phyloP scores from a whole-genome alignment of 1,140 invertebrate genomes.

The Caenorhabditis latens region DNA sequence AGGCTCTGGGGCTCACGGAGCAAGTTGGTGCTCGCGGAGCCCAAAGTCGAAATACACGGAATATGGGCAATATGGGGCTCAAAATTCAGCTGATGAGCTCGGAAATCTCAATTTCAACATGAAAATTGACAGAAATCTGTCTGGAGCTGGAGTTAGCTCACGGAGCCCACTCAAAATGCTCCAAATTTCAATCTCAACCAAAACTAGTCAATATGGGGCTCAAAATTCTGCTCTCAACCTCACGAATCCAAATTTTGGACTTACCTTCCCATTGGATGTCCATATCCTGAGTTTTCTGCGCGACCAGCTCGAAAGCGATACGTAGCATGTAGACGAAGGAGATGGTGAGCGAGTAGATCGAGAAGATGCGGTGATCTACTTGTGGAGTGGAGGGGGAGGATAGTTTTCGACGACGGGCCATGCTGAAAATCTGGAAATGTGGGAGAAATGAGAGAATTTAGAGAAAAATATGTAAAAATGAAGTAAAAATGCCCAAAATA shows the following conservation, averaged over 20 bases:
- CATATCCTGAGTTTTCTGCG: not conserved
- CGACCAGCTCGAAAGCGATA: slow-evolving; percentile 35
- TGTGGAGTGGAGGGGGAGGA: not conserved
- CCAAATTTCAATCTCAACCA: no score
- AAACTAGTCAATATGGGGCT: not conserved
- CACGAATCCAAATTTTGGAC: not conserved
- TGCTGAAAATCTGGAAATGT: not conserved
- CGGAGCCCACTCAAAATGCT: no score
- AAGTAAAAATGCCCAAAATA: not conserved
- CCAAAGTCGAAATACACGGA: not conserved
- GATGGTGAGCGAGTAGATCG: slow-evolving; percentile 8
- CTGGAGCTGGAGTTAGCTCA: no score
- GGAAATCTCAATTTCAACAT: no score
- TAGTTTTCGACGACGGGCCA: slow-evolving; percentile 3
- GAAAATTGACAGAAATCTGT: no score
- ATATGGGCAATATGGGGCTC: no score
- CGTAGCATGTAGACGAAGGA: slow-evolving; percentile 45
- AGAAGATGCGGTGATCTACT: slow-evolving; percentile 27
- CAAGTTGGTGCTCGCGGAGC: not conserved
- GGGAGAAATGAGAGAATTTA: not conserved
- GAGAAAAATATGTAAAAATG: not conserved
- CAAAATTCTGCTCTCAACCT: not conserved
- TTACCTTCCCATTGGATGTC: slow-evolving; percentile 34
- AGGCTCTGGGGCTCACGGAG: not conserved
- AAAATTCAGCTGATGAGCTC: no score